Evolutionary conservation across 2,797 vertebrate species (phyloP).

Genomic region (Iguana delicatissima): DNA sequence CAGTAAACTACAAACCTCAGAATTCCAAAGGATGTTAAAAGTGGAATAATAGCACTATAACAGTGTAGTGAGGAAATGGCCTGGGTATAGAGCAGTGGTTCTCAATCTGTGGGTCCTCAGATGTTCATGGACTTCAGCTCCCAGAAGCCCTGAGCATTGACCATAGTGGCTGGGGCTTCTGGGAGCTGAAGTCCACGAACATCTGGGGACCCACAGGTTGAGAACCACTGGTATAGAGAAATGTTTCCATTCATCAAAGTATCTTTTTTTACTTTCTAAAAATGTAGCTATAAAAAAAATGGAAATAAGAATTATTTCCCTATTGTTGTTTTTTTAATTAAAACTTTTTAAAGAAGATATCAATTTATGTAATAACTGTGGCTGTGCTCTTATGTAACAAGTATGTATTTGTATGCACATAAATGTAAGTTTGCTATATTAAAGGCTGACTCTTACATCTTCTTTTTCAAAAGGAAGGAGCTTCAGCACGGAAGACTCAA

Average conservation of each 20-base stretch:
- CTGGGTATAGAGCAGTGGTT: background rate
- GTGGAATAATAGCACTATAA: too few species aligned
- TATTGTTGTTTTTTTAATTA: background rate
- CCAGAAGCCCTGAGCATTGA: too few species aligned
- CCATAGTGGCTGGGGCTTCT: too few species aligned
- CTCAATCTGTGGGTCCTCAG: too few species aligned
- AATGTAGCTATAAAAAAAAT: background rate
- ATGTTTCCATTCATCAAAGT: background rate
- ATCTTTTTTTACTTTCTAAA: background rate
- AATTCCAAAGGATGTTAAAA: too few species aligned
- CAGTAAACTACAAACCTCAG: too few species aligned
- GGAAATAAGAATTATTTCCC: background rate
- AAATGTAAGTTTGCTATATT: background rate
- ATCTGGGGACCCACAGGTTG: too few species aligned
- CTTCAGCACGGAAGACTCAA: constrained; percentile 96
- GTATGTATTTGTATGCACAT: background rate
- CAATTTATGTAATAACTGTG: background rate
- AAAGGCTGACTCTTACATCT: constrained; percentile 25
- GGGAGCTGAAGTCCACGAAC: too few species aligned
- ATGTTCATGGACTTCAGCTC: too few species aligned
- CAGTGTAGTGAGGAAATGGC: too few species aligned
- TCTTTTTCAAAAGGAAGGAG: constrained; percentile 89
- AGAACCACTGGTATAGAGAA: background rate
- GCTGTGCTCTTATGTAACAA: background rate
- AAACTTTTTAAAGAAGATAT: background rate